phyloP scores from a whole-genome alignment of 2,888 invertebrate genomes.

The Agonopterix alstromeriana region DNA sequence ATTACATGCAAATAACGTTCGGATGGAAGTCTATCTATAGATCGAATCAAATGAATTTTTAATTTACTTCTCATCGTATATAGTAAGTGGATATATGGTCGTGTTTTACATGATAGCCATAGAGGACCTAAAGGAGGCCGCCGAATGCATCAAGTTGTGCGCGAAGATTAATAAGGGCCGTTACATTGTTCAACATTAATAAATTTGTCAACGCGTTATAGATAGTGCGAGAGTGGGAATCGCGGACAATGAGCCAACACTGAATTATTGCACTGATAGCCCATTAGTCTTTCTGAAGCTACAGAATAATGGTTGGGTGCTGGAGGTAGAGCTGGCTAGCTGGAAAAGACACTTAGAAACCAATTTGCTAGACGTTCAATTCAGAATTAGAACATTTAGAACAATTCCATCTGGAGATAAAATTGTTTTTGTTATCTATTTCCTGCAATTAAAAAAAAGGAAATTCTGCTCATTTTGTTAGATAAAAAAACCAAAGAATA shows the following conservation, averaged over 20 bases:
- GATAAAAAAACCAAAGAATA: too few species aligned
- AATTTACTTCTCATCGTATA: not conserved
- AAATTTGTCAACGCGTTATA: constrained; percentile 71
- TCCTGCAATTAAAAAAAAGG: too few species aligned
- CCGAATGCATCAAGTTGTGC: constrained; percentile 50
- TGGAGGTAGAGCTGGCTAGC: constrained; percentile 30
- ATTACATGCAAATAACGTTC: constrained; percentile 30
- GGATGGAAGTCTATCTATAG: too few species aligned
- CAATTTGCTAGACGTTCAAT: too few species aligned
- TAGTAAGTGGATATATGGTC: constrained; percentile 2
- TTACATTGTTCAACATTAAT: constrained; percentile 63
- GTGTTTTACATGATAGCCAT: constrained; percentile 5
- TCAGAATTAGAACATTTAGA: too few species aligned
- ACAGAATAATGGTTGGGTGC: constrained; percentile 54
- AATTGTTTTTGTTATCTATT: too few species aligned
- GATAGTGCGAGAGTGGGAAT: constrained; percentile 65
- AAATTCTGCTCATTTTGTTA: too few species aligned
- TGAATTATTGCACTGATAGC: constrained; percentile 64
- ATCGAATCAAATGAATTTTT: too few species aligned
- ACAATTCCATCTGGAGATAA: too few species aligned
- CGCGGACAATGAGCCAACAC: constrained; percentile 63
- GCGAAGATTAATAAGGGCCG: constrained; percentile 52
- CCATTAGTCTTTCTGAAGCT: constrained; percentile 69
- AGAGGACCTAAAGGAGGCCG: constrained; percentile 11
- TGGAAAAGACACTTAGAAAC: constrained; percentile 35